phyloP scores from a whole-genome alignment of 2,888 invertebrate genomes.

The Schizotus pectinicornis region DNA sequence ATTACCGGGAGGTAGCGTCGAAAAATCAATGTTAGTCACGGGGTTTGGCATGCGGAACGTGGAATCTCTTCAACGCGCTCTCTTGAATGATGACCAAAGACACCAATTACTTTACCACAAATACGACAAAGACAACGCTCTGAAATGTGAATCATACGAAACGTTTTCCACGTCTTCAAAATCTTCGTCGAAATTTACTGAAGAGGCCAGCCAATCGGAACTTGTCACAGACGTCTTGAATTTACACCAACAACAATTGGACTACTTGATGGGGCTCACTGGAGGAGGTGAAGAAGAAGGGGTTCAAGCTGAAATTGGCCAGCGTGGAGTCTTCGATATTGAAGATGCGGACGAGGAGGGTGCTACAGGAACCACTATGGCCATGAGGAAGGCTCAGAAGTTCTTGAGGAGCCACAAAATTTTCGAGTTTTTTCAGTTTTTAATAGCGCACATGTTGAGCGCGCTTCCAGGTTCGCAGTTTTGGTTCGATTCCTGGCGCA shows the following conservation, averaged over 20 bases:
- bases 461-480: conserved; percentile 48
- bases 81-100: conserved; percentile 34
- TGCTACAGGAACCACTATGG: conserved; percentile 12
- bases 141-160: conserved; percentile 16
- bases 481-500: neutral
- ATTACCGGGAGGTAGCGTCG: too few relatives aligned
- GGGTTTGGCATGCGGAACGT: conserved; percentile 50
- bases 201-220: neutral
- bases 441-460: conserved; percentile 57
- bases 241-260: conserved; percentile 26
- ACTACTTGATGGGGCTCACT: conserved; percentile 49
- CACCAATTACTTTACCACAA: conserved; percentile 23
- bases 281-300: conserved; percentile 23
- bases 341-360: conserved; percentile 23
- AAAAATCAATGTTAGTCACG: conserved; percentile 42
- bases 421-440: conserved; percentile 59
- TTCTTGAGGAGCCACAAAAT: conserved; percentile 57
- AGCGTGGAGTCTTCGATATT: conserved; percentile 8
- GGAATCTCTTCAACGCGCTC: conserved; percentile 43
- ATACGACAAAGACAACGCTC: conserved; percentile 24
- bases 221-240: neutral
- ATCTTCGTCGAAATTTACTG: conserved; percentile 3
- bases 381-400: conserved; percentile 51
- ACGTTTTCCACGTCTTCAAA: neutral
- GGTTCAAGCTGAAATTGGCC: conserved; percentile 6